phyloP scores from a whole-genome alignment of 2,797 vertebrate genomes.

The Onychomys torridus region DNA sequence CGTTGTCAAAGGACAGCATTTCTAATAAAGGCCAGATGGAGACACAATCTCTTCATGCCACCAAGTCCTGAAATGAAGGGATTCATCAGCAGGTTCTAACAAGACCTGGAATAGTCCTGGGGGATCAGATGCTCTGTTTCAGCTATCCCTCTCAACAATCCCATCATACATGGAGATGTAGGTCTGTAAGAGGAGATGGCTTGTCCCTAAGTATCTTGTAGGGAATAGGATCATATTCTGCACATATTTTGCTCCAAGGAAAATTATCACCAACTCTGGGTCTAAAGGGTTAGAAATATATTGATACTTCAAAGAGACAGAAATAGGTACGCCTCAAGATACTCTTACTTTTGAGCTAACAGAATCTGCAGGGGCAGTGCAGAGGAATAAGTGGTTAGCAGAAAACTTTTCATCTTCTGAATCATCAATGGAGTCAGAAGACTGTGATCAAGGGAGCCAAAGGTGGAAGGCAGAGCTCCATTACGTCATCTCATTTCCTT shows the following conservation, averaged over 20 bases:
- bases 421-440: not conserved
- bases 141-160: not conserved
- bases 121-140: not conserved
- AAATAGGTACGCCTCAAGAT: not conserved
- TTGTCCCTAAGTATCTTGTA: not conserved
- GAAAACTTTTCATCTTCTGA: not conserved
- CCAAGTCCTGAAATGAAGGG: not conserved
- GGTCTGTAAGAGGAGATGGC: not conserved
- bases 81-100: not conserved
- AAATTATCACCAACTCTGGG: not conserved
- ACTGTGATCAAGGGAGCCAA: not conserved
- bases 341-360: not conserved
- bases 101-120: not conserved
- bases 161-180: not conserved
- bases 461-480: not conserved
- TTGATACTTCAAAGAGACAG: not conserved
- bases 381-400: not conserved
- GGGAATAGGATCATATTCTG: not conserved
- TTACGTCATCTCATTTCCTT: not conserved
- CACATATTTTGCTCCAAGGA: not conserved
- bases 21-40: not conserved
- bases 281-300: not conserved
- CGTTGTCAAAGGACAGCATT: not conserved
- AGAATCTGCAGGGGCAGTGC: not conserved
- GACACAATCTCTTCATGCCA: not conserved